Evolutionary conservation across 2,113 vertebrate species (phyloP).

Genomic region (Leptobrachium ailaonicum): DNA sequence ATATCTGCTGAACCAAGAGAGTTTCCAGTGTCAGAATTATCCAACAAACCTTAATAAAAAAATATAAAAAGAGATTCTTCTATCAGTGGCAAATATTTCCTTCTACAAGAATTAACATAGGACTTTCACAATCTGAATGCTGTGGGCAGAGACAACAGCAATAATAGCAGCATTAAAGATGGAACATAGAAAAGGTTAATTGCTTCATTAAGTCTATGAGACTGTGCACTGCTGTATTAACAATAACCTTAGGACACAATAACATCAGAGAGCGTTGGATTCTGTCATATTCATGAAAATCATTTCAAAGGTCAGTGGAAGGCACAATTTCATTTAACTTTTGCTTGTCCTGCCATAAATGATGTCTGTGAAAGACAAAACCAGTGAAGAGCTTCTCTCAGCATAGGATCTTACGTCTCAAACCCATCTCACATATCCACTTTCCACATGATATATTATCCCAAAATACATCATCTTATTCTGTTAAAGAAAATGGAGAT

Average conservation of each 20-base stretch:
- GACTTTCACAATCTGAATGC: constrained; percentile 15
- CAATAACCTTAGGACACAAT: constrained; percentile 45
- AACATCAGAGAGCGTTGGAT: constrained; percentile 40
- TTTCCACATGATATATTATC: too few relatives aligned
- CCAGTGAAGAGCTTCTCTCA: not conserved
- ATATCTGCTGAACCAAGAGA: not conserved
- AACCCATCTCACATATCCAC: not conserved
- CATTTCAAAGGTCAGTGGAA: constrained; percentile 37
- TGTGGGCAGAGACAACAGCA: constrained; percentile 33
- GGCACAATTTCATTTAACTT: constrained; percentile 37
- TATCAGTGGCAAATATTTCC: not conserved
- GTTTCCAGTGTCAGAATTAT: too few relatives aligned
- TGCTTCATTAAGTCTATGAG: constrained; percentile 47
- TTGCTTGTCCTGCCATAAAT: constrained; percentile 1
- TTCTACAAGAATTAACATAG: too few relatives aligned
- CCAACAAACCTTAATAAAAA: not conserved
- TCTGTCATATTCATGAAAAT: constrained; percentile 42
- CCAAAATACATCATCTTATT: too few relatives aligned
- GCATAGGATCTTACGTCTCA: not conserved
- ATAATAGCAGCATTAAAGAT: constrained; percentile 28
- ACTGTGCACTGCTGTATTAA: constrained; percentile 20
- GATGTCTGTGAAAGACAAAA: not conserved
- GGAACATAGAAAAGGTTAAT: constrained; percentile 44
- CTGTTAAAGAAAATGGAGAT: too few relatives aligned
- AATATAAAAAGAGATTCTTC: not conserved